Conservation (phyloP, 2,113 vertebrate genomes). For the Papio anubis region DNA sequence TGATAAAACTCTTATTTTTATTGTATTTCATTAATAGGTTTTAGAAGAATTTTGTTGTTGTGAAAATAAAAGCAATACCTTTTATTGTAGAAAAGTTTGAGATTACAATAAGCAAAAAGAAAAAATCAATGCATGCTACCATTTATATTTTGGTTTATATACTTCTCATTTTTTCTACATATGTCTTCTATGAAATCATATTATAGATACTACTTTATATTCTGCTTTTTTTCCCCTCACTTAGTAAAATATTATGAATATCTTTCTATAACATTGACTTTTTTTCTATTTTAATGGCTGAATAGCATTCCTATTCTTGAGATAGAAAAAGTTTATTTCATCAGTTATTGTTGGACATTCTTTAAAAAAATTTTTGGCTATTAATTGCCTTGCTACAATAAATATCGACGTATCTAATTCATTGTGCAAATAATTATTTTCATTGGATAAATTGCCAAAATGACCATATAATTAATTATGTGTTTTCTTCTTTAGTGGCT, state of each 20-base stretch:
- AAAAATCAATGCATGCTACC: background rate
- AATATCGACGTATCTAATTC: background rate
- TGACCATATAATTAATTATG: background rate
- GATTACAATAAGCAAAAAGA: background rate
- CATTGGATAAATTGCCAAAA: background rate
- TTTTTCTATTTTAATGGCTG: background rate
- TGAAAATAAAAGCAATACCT: background rate
- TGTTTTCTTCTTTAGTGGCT: background rate
- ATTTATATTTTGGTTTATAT: background rate
- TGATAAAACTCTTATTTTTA: background rate
- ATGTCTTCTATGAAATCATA: background rate
- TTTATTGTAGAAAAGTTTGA: background rate
- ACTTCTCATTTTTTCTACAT: background rate
- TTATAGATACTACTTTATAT: background rate
- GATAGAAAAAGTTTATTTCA: background rate
- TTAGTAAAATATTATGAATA: background rate
- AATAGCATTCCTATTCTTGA: background rate
- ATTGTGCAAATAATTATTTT: background rate
- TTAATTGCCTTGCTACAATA: background rate
- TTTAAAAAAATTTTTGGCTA: background rate
- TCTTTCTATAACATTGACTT: background rate
- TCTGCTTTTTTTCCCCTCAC: background rate
- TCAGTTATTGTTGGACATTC: background rate
- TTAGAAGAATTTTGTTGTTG: background rate
- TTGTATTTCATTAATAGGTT: background rate